phyloP scores from a whole-genome alignment of 2,888 invertebrate species.

The Apodemia hepburni region DNA sequence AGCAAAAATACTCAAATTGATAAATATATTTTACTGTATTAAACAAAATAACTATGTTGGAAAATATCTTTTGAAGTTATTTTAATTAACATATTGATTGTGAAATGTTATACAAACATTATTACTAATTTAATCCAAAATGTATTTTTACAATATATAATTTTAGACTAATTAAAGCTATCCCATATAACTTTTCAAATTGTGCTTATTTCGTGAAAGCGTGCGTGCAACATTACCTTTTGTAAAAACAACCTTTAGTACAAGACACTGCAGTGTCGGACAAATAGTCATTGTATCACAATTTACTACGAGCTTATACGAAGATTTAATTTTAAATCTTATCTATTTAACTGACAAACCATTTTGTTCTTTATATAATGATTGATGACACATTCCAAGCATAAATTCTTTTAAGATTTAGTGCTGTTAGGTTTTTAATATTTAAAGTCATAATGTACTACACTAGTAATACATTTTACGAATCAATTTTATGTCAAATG shows the following conservation, averaged over 20 bases:
- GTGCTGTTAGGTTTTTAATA: neutral
- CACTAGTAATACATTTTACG: too few species aligned
- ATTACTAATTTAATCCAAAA: neutral
- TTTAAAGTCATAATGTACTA: neutral
- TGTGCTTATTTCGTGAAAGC: slow-evolving; percentile 63
- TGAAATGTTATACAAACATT: slow-evolving; percentile 6
- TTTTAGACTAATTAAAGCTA: slow-evolving; percentile 75
- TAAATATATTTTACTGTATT: too few species aligned
- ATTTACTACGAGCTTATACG: slow-evolving; percentile 17
- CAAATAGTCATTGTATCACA: slow-evolving; percentile 15
- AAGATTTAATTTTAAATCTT: slow-evolving; percentile 17
- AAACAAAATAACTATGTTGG: too few species aligned
- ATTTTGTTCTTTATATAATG: neutral
- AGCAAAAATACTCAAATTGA: too few species aligned
- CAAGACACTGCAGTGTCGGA: slow-evolving; percentile 16
- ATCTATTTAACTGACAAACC: neutral
- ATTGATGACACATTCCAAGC: neutral
- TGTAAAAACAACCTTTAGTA: slow-evolving; percentile 10
- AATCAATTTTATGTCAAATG: too few species aligned
- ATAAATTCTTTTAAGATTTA: neutral
- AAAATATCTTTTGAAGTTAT: neutral
- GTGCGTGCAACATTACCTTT: slow-evolving; percentile 33
- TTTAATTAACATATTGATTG: neutral
- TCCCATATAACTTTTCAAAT: slow-evolving; percentile 74
- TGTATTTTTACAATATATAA: slow-evolving; percentile 34